phyloP scores from a whole-genome alignment of 1,140 invertebrate species.

The Stegodyphus dumicola region DNA sequence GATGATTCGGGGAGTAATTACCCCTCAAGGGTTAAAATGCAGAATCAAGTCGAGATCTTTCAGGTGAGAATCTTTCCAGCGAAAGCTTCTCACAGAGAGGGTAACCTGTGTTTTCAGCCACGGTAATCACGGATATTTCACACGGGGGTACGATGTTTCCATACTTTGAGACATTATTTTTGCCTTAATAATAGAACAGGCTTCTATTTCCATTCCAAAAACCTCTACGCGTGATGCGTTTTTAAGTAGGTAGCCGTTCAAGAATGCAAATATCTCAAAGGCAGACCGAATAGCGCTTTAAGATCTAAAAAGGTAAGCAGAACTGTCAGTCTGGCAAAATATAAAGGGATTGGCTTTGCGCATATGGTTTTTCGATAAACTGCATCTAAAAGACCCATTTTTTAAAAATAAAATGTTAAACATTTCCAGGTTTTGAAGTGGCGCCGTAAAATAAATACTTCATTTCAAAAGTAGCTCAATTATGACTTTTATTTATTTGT shows the following conservation, averaged over 20 bases:
- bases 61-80: slow-evolving; percentile 37
- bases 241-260: slow-evolving; percentile 53
- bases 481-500: too few relatives aligned
- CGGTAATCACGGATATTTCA: slow-evolving; percentile 49
- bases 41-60: slow-evolving; percentile 36
- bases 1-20: slow-evolving; percentile 36
- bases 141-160: slow-evolving; percentile 31
- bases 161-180: slow-evolving; percentile 46
- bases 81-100: background rate
- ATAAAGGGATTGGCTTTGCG: too few relatives aligned
- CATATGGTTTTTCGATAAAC: too few relatives aligned
- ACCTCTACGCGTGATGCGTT: slow-evolving; percentile 38
- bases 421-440: too few relatives aligned
- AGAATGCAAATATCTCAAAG: slow-evolving; percentile 37
- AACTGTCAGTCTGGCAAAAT: too few relatives aligned
- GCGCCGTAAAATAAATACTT: too few relatives aligned
- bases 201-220: slow-evolving; percentile 8
- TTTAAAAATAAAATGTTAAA: too few relatives aligned
- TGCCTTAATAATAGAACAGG: slow-evolving; percentile 40
- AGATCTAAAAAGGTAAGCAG: too few relatives aligned
- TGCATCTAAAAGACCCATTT: too few relatives aligned
- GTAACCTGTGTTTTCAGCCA: slow-evolving; percentile 46
- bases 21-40: slow-evolving; percentile 52
- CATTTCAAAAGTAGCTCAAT: too few relatives aligned
- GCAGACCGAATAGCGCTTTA: too few relatives aligned